Percentiles rank a stretch among this genome's conserved stretches.
These are phyloP conservation scores for Tetragonisca angustula DNA, from an alignment of 2,888 invertebrate genomes.

Conservation along the genomic window DNA sequence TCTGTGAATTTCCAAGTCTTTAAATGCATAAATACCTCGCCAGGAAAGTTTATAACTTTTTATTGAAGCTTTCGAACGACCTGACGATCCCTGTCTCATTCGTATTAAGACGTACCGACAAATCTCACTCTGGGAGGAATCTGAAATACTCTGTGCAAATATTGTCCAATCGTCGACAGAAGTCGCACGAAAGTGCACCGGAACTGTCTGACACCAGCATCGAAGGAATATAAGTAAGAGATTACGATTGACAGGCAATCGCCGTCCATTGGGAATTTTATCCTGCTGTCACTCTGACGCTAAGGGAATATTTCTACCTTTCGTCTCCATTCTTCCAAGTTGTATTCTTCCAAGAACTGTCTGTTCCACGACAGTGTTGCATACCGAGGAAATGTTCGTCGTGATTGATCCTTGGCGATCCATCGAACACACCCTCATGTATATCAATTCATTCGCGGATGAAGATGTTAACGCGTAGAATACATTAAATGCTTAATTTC, in stretches of 20 bases:
- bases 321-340: conserved; percentile 24
- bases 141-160: background rate
- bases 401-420: background rate
- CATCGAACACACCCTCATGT: background rate
- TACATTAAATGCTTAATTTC: background rate
- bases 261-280: conserved; percentile 50
- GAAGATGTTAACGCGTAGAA: background rate
- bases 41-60: background rate
- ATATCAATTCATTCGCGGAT: background rate
- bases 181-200: background rate
- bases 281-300: conserved; percentile 6
- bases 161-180: conserved; percentile 12
- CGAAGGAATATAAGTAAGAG: conserved; percentile 27
- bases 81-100: background rate
- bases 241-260: conserved; percentile 40
- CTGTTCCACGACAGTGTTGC: conserved; percentile 8
- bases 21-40: too few species aligned
- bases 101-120: background rate
- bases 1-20: background rate
- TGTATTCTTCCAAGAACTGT: conserved; percentile 20
- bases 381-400: conserved; percentile 17
- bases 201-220: conserved; percentile 23
- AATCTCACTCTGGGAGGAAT: background rate
- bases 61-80: background rate
- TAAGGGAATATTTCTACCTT: conserved; percentile 21